These are phyloP conservation scores for Rhagoletis zephyria DNA, from an alignment of 1,140 invertebrate genomes.

Conservation along the genomic window DNA sequence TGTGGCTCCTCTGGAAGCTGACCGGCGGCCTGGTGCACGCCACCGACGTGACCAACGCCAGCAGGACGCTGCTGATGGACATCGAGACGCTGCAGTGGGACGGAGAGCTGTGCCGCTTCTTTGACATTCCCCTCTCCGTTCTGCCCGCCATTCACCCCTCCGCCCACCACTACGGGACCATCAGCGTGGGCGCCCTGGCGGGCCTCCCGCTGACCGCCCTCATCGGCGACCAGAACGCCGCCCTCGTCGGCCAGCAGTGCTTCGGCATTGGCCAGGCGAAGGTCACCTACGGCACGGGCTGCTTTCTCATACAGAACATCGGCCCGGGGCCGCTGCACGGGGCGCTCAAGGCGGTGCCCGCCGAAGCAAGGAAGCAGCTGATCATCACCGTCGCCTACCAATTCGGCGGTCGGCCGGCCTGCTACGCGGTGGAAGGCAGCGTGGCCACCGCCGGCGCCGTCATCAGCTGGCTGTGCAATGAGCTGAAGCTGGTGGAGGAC, in stretches of 20 bases:
- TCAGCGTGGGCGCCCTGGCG: conserved; percentile 67
- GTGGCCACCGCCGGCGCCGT: conserved; percentile 87
- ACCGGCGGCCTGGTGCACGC: conserved; percentile 80
- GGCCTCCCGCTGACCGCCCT: neutral
- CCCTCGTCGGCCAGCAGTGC: conserved; percentile 95
- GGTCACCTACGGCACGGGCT: conserved; percentile 95
- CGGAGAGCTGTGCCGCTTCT: conserved; percentile 86
- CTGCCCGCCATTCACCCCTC: conserved; percentile 91
- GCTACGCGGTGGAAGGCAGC: conserved; percentile 92
- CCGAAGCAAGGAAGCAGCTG: conserved; percentile 89
- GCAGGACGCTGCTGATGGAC: conserved; percentile 96
- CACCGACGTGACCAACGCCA: conserved; percentile 97
- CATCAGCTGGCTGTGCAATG: conserved; percentile 85
- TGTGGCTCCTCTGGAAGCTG: conserved; percentile 92
- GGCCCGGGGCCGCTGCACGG: too few relatives aligned
- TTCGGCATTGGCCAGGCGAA: conserved; percentile 90
- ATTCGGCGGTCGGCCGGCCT: conserved; percentile 83
- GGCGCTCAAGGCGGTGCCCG: conserved; percentile 79
- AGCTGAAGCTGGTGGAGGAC: conserved; percentile 81
- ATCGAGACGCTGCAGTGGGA: conserved; percentile 92
- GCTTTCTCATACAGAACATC: conserved; percentile 95
- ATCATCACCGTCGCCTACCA: conserved; percentile 95
- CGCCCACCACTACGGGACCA: conserved; percentile 91
- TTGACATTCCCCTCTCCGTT: conserved; percentile 87
- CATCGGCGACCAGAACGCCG: conserved; percentile 93